Conservation (phyloP, 2,797 vertebrate genomes). For the Streptopelia turtur region DNA sequence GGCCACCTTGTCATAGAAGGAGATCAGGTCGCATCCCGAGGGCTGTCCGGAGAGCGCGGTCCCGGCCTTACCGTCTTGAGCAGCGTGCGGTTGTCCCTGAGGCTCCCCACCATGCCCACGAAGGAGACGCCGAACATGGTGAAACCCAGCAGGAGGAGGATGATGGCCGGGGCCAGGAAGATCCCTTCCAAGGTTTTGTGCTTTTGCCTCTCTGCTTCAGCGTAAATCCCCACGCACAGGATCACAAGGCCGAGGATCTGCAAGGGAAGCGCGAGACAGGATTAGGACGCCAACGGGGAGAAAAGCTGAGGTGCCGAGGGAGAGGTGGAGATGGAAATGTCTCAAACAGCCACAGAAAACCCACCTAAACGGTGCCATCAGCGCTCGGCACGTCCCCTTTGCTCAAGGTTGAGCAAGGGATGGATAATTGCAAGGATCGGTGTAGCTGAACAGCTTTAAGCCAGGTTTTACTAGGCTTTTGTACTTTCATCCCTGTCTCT, state of each 20-base stretch:
- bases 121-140: slow-evolving; percentile 90
- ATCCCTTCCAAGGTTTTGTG: slow-evolving; percentile 89
- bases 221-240: slow-evolving; percentile 88
- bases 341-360: neutral
- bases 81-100: slow-evolving; percentile 88
- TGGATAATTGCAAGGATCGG: accelerated
- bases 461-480: neutral
- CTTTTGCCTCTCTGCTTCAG: slow-evolving; percentile 89
- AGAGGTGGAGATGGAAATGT: neutral
- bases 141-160: slow-evolving; percentile 88
- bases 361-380: neutral
- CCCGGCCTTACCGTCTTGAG: slow-evolving; percentile 83
- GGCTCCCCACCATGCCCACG: slow-evolving; percentile 90
- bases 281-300: accelerated
- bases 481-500: neutral
- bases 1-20: too few relatives aligned
- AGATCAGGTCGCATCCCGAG: neutral
- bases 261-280: neutral
- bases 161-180: slow-evolving; percentile 89
- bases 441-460: neutral
- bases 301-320: neutral
- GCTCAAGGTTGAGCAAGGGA: neutral
- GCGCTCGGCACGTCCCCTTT: accelerated
- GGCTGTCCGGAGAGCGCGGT: accelerated
- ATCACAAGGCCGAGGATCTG: slow-evolving; percentile 88